Base-by-base conservation (phyloP, 2,888 invertebrate genomes). In the Hypolimnas misippus region DNA sequence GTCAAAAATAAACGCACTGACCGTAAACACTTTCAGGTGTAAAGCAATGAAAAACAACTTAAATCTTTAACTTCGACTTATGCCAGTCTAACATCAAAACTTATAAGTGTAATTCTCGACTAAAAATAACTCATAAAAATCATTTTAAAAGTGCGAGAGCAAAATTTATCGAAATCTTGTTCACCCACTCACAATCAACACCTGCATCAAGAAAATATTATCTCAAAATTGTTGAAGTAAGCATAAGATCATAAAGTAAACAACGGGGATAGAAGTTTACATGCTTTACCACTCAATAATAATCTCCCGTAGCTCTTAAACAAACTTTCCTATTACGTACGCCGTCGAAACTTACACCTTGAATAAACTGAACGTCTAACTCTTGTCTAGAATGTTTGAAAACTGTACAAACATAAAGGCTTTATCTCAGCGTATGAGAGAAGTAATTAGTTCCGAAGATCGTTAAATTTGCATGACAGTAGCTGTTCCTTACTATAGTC, bases 261-360 rank as follows among this genome's bases (percentile, higher is more conserved):
- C 60, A 61, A 61, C 40, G 31, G 46, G 57, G 62, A 66, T 63
- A 62, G 50, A 69, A 68, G 52, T 60, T 68, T 57, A 62, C 63
- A 44, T 57, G 65, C 63, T 63, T 70, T 66, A 65, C 70, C 63
- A 65, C 69, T 68, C 70, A 69, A 72, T 83, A 83, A 82, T 80
- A 81, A 83, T 83, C 77, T 74, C 67, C 62, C 66, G 71, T 72
- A 78, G 76, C 82, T 78, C 69, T 69, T 70, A 72, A 82, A 77
- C 81, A 76, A 87, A 87, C 86, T 88, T 84, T 76, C 77, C 78
- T 83, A 81, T 85, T 85, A 80, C 74, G 69, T 71, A 70, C 77
- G 77, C 71, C 72, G 75, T 74, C 73, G 73, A 81, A 88, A 86
- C 82, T 86, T 87, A 81, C 80, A 83, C 84, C 79, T 83, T 74